A percentile compares a stretch with the other conserved stretches of the same genome.
Evolutionary conservation across 1,140 invertebrate genomes (phyloP).

Genomic region (Drosophila teissieri): DNA sequence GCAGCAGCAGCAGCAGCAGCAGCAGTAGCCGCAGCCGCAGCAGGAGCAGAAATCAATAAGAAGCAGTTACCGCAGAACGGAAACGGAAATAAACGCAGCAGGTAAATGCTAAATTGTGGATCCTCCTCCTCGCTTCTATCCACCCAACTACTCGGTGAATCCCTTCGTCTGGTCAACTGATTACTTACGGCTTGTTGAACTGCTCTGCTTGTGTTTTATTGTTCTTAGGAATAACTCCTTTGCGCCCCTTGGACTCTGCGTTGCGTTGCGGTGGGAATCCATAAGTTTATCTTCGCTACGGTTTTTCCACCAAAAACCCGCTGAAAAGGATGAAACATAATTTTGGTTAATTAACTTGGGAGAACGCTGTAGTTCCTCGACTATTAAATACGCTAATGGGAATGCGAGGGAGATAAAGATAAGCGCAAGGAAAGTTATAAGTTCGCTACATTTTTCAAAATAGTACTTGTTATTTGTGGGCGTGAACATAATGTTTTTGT

Average conservation of each 20-base stretch:
- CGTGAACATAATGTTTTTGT: too few relatives aligned
- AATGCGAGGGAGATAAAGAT: too few relatives aligned
- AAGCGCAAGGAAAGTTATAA: too few relatives aligned
- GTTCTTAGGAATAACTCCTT: conserved; percentile 22
- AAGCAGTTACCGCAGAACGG: conserved; percentile 36
- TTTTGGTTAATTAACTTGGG: conserved; percentile 30
- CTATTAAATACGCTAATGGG: too few relatives aligned
- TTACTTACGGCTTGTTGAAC: conserved; percentile 41
- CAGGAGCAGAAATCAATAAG: conserved; percentile 51
- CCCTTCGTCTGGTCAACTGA: conserved; percentile 23
- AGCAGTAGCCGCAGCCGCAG: background rate
- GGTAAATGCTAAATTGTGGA: conserved; percentile 46
- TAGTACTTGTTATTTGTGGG: too few relatives aligned
- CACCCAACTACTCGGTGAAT: background rate
- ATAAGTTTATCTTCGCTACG: conserved; percentile 53
- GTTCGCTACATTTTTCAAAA: too few relatives aligned
- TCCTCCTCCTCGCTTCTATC: conserved; percentile 6
- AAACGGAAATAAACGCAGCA: conserved; percentile 59
- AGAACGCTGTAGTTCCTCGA: too few relatives aligned
- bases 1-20: background rate
- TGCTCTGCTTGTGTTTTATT: conserved; percentile 7
- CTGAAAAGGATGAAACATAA: conserved; percentile 14
- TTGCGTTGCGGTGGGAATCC: conserved; percentile 34
- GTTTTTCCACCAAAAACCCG: background rate
- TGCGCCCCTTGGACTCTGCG: conserved; percentile 8